Evolutionary conservation across 23 tunicate species (phyloP).

Genomic region (Diplosoma virens): DNA sequence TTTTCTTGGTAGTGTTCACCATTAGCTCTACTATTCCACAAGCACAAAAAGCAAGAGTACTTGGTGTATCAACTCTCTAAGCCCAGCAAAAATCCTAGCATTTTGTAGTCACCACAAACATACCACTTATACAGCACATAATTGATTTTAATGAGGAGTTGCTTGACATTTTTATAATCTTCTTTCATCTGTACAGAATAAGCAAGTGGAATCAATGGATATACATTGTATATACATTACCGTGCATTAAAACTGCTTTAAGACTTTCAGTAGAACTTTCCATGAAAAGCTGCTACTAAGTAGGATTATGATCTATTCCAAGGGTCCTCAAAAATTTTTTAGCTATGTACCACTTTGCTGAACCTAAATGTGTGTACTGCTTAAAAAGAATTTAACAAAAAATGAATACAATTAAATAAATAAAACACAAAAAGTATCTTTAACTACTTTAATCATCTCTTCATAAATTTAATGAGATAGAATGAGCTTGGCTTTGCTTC

Average conservation of each 20-base stretch:
- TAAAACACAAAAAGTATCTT: too few relatives aligned
- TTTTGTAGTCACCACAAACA: conserved; percentile 11
- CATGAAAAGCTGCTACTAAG: conserved; percentile 10
- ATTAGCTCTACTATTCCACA: conserved; percentile 6
- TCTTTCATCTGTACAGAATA: neutral
- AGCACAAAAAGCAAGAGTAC: too few relatives aligned
- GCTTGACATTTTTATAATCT: conserved; percentile 1
- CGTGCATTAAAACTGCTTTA: conserved; percentile 8
- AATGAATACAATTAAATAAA: too few relatives aligned
- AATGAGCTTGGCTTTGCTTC: too few relatives aligned
- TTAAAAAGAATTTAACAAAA: too few relatives aligned
- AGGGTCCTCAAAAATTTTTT: too few relatives aligned
- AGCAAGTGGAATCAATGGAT: conserved; percentile 15
- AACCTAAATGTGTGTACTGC: too few relatives aligned
- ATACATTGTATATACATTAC: conserved; percentile 13
- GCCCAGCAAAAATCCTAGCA: conserved; percentile 3
- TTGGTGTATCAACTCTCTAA: conserved; percentile 19
- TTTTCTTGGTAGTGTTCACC: conserved; percentile 4
- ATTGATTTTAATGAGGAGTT: conserved; percentile 16
- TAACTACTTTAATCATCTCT: too few relatives aligned
- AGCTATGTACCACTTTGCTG: too few relatives aligned
- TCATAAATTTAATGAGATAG: too few relatives aligned
- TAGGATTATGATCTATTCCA: conserved; percentile 23
- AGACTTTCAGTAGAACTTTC: conserved; percentile 12
- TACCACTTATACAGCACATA: conserved; percentile 16